These are phyloP conservation scores for Carcharodon carcharias DNA, from an alignment of 2,797 vertebrate genomes.

Conservation along the genomic window DNA sequence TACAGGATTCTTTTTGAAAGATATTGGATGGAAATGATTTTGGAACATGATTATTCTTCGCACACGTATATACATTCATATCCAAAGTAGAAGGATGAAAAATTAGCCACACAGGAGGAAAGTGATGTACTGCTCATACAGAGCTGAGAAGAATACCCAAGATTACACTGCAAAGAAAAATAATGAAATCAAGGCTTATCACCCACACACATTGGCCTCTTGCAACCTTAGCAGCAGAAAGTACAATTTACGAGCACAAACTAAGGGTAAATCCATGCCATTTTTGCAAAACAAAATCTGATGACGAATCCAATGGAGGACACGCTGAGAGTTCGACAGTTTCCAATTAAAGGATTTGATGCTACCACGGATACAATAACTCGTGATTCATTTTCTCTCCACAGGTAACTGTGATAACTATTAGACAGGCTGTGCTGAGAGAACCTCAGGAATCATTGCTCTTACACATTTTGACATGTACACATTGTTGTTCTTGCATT, in stretches of 20 bases:
- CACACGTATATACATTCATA: neutral
- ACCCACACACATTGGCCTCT: neutral
- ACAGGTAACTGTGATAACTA: neutral
- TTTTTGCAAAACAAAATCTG: neutral
- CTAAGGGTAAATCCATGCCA: neutral
- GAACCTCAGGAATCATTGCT: neutral
- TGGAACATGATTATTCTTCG: neutral
- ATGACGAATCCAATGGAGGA: neutral
- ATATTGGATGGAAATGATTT: neutral
- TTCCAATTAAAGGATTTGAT: slow-evolving; percentile 31
- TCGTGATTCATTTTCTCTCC: neutral
- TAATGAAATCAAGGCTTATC: neutral
- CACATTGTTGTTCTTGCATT: neutral
- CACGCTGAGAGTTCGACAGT: neutral
- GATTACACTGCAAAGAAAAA: neutral
- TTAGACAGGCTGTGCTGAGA: neutral
- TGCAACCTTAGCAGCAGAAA: neutral
- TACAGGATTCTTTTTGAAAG: neutral
- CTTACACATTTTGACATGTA: neutral
- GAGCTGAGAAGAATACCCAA: neutral
- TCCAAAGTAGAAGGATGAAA: neutral
- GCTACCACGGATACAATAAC: neutral
- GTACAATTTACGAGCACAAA: neutral
- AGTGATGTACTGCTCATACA: neutral
- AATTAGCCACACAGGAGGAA: neutral